Percentiles rank a stretch among this genome's conserved stretches.
Conservation (phyloP, 2,113 vertebrate genomes). For the Elephas maximus region DNA sequence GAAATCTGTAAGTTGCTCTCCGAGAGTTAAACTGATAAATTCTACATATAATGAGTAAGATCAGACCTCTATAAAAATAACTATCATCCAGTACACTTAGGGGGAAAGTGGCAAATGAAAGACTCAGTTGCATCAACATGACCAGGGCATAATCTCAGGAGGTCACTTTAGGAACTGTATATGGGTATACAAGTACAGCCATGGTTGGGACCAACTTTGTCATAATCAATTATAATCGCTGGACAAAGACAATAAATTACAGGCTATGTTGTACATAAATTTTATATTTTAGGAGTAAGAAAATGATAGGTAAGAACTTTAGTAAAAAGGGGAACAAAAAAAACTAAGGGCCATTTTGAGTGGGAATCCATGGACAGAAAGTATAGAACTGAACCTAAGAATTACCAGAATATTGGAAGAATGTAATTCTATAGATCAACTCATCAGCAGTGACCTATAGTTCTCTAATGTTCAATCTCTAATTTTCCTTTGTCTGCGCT, state of each 20-base stretch:
- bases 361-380: not conserved
- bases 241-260: not conserved
- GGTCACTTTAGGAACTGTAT: not conserved
- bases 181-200: not conserved
- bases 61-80: not conserved
- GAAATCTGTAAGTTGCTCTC: not conserved
- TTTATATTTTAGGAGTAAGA: not conserved
- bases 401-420: not conserved
- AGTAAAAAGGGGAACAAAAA: not conserved
- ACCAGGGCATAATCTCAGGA: not conserved
- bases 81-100: not conserved
- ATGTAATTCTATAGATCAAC: not conserved
- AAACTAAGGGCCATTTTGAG: not conserved
- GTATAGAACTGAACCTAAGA: not conserved
- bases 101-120: not conserved
- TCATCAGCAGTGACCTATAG: not conserved
- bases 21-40: not conserved
- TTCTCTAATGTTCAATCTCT: not conserved
- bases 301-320: not conserved
- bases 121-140: not conserved
- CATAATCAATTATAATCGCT: not conserved
- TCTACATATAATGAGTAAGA: not conserved
- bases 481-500: not conserved
- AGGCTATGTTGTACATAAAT: not conserved
- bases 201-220: not conserved